phyloP scores from a whole-genome alignment of 2,797 vertebrate genomes.

The Bradypodion pumilum region DNA sequence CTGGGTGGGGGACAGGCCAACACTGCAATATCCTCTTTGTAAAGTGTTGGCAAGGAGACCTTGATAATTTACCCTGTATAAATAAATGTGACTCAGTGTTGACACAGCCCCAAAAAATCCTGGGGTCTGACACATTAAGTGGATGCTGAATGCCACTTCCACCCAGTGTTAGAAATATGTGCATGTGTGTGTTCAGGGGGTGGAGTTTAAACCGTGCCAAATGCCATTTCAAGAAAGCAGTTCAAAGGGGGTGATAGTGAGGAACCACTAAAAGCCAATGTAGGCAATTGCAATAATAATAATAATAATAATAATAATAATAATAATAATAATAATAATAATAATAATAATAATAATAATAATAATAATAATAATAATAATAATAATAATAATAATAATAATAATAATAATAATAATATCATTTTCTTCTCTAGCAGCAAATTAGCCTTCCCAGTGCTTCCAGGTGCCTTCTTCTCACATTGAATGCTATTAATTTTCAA shows the following conservation, averaged over 20 bases:
- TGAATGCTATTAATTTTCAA: constrained; percentile 70
- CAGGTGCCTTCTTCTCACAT: constrained; percentile 57
- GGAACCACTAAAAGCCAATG: constrained; percentile 25
- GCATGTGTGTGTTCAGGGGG: background rate
- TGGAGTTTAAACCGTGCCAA: constrained; percentile 42
- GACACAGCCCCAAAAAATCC: constrained; percentile 70
- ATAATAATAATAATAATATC: too few species aligned
- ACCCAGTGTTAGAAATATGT: constrained; percentile 52
- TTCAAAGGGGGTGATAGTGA: constrained; percentile 39
- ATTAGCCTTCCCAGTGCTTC: constrained; percentile 54
- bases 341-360: too few species aligned
- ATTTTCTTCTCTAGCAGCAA: constrained; percentile 62
- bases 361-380: too few species aligned
- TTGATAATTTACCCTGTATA: constrained; percentile 63
- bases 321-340: too few species aligned
- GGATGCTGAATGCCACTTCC: constrained; percentile 66
- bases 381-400: too few species aligned
- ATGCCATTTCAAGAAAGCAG: constrained; percentile 54
- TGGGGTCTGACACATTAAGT: constrained; percentile 70
- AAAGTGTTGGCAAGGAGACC: constrained; percentile 66
- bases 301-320: too few species aligned
- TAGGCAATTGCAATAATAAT: constrained; percentile 55
- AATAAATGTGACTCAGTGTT: constrained; percentile 69
- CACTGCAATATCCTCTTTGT: constrained; percentile 69
- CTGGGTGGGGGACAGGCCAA: constrained; percentile 63